Evolutionary conservation across 2,797 vertebrate species (phyloP).

Genomic region (Limosa lapponica): DNA sequence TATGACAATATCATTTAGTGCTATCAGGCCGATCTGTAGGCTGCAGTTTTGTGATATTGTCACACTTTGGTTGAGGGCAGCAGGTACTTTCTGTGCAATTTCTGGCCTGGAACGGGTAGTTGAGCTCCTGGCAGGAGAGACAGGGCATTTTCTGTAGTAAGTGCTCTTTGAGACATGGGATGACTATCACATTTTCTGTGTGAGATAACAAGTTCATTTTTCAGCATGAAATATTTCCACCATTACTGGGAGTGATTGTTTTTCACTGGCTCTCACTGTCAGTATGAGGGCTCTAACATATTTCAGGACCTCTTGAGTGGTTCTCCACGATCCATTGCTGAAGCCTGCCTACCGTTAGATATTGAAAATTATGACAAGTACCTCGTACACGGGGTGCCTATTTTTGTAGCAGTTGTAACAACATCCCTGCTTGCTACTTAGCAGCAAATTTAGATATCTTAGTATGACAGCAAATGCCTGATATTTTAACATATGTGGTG

Average conservation of each 20-base stretch:
- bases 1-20: neutral
- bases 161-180: neutral
- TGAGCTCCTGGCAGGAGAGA: neutral
- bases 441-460: neutral
- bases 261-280: neutral
- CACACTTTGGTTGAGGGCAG: neutral
- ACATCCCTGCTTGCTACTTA: neutral
- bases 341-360: neutral
- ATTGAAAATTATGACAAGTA: neutral
- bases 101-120: neutral
- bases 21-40: neutral
- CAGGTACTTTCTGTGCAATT: neutral
- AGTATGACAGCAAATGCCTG: neutral
- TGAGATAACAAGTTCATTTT: constrained; percentile 31
- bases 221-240: constrained; percentile 12
- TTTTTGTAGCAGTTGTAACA: neutral
- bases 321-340: neutral
- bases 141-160: neutral
- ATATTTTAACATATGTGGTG: neutral
- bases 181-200: neutral
- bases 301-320: neutral
- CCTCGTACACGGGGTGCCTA: neutral
- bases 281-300: neutral
- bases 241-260: neutral
- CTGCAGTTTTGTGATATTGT: neutral